These are phyloP conservation scores for Thymelicus lineola DNA, from an alignment of 2,888 invertebrate genomes.

Conservation along the genomic window DNA sequence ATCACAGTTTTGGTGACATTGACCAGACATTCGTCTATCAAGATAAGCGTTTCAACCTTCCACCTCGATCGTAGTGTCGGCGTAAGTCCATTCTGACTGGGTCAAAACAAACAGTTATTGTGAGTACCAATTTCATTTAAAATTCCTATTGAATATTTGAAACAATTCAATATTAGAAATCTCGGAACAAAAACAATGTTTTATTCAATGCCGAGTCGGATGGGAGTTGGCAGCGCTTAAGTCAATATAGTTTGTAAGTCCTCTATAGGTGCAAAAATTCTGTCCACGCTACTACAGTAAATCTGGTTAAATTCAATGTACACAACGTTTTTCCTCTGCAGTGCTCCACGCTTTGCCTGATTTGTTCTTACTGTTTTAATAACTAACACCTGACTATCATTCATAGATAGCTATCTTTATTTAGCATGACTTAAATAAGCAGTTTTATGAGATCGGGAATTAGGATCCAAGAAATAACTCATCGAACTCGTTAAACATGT, in stretches of 20 bases:
- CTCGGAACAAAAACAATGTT: slow-evolving; percentile 31
- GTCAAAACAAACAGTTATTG: no score
- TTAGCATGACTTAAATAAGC: no score
- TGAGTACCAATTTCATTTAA: background rate
- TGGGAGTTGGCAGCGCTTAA: slow-evolving; percentile 27
- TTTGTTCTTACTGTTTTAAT: background rate
- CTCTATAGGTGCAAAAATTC: slow-evolving; percentile 12
- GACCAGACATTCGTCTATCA: no score
- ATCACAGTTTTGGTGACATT: no score
- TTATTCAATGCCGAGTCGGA: slow-evolving; percentile 26
- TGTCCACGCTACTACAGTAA: slow-evolving; percentile 16
- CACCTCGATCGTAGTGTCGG: no score
- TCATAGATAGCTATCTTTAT: no score
- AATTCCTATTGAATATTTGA: background rate
- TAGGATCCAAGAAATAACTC: no score
- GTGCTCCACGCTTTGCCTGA: background rate
- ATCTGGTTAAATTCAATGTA: slow-evolving; percentile 7
- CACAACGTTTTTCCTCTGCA: slow-evolving; percentile 40
- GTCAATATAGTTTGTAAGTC: slow-evolving; percentile 13
- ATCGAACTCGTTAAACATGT: no score
- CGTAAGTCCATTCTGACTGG: no score
- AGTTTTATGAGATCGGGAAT: no score
- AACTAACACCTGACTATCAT: no score
- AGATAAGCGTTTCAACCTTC: no score
- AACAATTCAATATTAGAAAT: slow-evolving; percentile 19